Percentiles rank a stretch among this genome's conserved stretches.
phyloP scores from a whole-genome alignment of 2,888 invertebrate species.

The Beris morrisii region DNA sequence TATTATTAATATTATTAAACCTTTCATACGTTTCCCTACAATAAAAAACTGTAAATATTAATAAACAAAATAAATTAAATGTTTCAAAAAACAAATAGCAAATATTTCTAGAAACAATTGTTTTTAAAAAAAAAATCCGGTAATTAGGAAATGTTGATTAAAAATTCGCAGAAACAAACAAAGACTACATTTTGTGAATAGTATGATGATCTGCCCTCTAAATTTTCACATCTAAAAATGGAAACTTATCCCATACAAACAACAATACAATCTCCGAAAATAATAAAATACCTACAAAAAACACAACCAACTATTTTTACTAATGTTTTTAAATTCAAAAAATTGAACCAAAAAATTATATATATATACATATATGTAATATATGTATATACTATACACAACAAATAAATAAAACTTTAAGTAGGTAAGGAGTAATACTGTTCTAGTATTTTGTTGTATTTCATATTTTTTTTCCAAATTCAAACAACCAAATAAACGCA shows the following conservation, averaged over 20 bases:
- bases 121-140: too few species aligned
- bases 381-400: conserved; percentile 1
- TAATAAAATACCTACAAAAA: conserved; percentile 13
- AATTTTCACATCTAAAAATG: too few species aligned
- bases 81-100: too few species aligned
- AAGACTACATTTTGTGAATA: too few species aligned
- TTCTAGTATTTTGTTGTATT: too few species aligned
- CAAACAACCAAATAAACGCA: not conserved
- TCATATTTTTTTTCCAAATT: not conserved
- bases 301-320: conserved; percentile 26
- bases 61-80: not conserved
- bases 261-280: not conserved
- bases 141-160: too few species aligned
- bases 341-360: conserved; percentile 16
- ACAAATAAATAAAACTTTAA: not conserved
- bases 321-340: conserved; percentile 24
- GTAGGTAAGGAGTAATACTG: not conserved
- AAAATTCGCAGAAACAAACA: too few species aligned
- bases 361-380: too few species aligned
- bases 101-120: too few species aligned
- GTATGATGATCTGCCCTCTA: too few species aligned
- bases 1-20: conserved; percentile 7
- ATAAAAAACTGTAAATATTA: conserved; percentile 13
- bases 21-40: conserved; percentile 11
- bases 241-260: too few species aligned